phyloP scores from a whole-genome alignment of 1,140 invertebrate species.

The Hylyphantes graminicola region DNA sequence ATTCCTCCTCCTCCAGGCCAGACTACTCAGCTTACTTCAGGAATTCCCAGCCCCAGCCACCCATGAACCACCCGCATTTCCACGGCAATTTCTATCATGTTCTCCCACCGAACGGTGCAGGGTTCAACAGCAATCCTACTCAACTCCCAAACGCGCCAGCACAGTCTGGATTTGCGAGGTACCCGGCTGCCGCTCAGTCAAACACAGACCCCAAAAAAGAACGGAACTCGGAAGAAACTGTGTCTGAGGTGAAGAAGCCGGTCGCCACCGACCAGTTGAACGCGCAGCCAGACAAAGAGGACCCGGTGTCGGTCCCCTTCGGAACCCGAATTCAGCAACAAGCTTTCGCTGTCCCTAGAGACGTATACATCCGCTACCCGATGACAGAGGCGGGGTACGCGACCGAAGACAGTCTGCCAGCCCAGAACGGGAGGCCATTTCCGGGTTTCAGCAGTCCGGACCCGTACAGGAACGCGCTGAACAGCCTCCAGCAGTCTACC shows the following conservation, averaged over 20 bases:
- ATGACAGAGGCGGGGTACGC: conserved; percentile 44
- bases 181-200: not conserved
- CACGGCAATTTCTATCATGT: not conserved
- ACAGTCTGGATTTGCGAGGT: conserved; percentile 6
- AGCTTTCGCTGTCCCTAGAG: not conserved
- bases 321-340: conserved; percentile 25
- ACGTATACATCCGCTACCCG: conserved; percentile 44
- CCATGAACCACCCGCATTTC: not conserved
- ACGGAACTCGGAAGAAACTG: not conserved
- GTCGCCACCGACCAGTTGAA: not conserved
- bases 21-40: conserved; percentile 19
- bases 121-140: conserved; percentile 9
- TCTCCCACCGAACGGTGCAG: not conserved
- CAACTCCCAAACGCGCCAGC: not conserved
- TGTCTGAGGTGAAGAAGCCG: not conserved
- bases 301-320: conserved; percentile 15
- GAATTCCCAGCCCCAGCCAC: not conserved
- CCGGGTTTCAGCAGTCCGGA: not conserved
- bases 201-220: not conserved
- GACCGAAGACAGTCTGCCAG: conserved; percentile 40
- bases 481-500: conserved; percentile 7
- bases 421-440: conserved; percentile 5
- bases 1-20: not conserved
- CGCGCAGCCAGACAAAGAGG: not conserved
- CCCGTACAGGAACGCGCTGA: conserved; percentile 40